Evolutionary conservation across 1,140 invertebrate genomes (phyloP), one percentile per base, ranked within the genome.

Genomic region (Hyphantria cunea): DNA sequence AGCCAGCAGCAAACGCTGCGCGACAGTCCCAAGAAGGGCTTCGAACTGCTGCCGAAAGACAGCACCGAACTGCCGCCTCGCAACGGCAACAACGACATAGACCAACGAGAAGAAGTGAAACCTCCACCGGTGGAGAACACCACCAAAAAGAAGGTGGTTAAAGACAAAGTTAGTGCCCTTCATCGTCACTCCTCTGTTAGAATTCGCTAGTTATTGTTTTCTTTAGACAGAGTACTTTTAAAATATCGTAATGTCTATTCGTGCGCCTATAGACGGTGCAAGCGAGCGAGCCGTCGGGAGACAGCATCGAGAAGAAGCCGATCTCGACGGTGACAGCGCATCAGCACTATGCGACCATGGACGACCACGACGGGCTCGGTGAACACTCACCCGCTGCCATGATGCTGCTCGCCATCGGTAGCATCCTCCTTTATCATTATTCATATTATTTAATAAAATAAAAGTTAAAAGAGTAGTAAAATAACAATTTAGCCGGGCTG

Each of bases 321-420:
- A 67, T 44, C 6, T 13, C 50, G 62, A 53, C 50, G 13, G 47
- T 14, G 39, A 60, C 48, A 60, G 64, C 68, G 53, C 72, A 62
- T 61, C 61, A 54, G 52, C 69, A 64, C 63, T 73, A 67, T 67
- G 45, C 71, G 39, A 63, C 62, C 2, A 25, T 25, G 17, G 17
- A 25, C 17, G 80, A 82, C 52, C 92, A 93, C 68, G 94, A 95
- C 72, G 93, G 93, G 4, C 90, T 94, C 53, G 92, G 93, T 62
- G 93, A 93, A 69, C 93, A 91, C 51, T 95, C 95, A 8, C 94
- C 93, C 60, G 96, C 97, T 41, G 97, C 97, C 0, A 94, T 98
- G 12, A 93, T 98, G 70, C 96, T 97, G 0, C 91, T 98, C 41
- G 94, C 95, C 9, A 90, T 97, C 69, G 94, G 94, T 94, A 25